Evolutionary conservation across 2,113 vertebrate genomes (phyloP), one percentile per base, ranked within the genome.

Genomic region (Callorhinus ursinus): DNA sequence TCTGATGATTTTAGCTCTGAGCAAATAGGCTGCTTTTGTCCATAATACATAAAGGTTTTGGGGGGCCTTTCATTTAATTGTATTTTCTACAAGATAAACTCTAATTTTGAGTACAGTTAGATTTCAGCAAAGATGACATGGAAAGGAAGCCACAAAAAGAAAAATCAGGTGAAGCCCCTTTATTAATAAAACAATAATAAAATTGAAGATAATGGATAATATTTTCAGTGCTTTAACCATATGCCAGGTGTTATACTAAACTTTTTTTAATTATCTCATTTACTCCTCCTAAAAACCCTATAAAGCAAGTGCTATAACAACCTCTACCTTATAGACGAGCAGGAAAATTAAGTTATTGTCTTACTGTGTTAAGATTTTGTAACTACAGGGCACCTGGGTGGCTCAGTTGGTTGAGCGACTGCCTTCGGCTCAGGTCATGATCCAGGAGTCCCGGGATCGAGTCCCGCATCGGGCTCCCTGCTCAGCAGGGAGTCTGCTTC

Each of bases 1-100:
- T 85, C 51, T 18, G 51, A 92, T 22, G 55, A 93, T 51, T 63
- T 96, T 59, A 69, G 36, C n/a, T 97, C 83, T 88, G 79, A 93
- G n/a, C 4, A 79, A 91, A 83, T 28, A 88, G 5, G 39, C 14
- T 96, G 9, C 24, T 71, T 69, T 53, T 88, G 22, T 84, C 57
- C 15, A 67, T 2, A 69, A 59, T 61, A 88, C 6, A 53, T 86
- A 88, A 59, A 94, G 42, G 71, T 81, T 96, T 12, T 51, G 42
- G 12, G 9, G 21, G 19, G 31, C 12, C 39, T 21, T 79, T 82
- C 33, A 18, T 53, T 95, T 91, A 85, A 65, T 36, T 90, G 33
- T 57, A 85, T 90, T 49, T 81, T 80, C 31, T 92, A 36, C 18
- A 90, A 86, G 36, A 49, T 77, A 90, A 94, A 84, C 21, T 88